Evolutionary conservation across 2,113 vertebrate species (phyloP).

Genomic region (Lophius piscatorius): DNA sequence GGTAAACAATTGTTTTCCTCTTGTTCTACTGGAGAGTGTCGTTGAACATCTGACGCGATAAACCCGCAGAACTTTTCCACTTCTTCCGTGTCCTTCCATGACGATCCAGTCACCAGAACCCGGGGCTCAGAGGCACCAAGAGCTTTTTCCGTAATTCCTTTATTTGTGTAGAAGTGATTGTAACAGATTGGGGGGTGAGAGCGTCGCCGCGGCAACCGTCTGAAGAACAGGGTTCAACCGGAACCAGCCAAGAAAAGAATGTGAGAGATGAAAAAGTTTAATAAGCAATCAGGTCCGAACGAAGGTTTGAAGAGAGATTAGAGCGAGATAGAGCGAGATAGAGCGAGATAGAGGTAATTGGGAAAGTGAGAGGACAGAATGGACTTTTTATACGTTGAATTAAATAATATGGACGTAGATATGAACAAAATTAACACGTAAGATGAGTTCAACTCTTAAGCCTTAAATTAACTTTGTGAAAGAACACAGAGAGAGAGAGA

Average conservation of each 20-base stretch:
- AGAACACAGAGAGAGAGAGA: not conserved
- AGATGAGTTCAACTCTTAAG: not conserved
- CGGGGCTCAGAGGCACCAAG: not conserved
- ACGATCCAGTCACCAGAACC: not conserved
- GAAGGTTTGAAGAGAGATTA: slow-evolving; percentile 8
- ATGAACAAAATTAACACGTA: not conserved
- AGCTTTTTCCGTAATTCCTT: slow-evolving; percentile 6
- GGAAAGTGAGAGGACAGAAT: not conserved
- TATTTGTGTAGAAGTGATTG: slow-evolving; percentile 19
- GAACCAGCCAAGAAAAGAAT: not conserved
- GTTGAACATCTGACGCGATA: not conserved
- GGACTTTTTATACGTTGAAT: not conserved
- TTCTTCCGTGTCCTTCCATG: not conserved
- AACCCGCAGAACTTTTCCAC: not conserved
- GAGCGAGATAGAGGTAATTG: slow-evolving; percentile 10
- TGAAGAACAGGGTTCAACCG: slow-evolving; percentile 3
- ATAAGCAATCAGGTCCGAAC: not conserved
- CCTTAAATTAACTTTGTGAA: not conserved
- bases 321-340: slow-evolving; percentile 16
- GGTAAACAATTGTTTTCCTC: not conserved
- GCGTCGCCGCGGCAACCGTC: not conserved
- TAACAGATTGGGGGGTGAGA: not conserved
- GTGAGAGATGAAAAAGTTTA: not conserved
- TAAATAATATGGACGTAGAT: not conserved
- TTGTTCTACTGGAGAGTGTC: not conserved